Conservation (phyloP, 2,888 invertebrate species). For the Saturnia japonica region DNA sequence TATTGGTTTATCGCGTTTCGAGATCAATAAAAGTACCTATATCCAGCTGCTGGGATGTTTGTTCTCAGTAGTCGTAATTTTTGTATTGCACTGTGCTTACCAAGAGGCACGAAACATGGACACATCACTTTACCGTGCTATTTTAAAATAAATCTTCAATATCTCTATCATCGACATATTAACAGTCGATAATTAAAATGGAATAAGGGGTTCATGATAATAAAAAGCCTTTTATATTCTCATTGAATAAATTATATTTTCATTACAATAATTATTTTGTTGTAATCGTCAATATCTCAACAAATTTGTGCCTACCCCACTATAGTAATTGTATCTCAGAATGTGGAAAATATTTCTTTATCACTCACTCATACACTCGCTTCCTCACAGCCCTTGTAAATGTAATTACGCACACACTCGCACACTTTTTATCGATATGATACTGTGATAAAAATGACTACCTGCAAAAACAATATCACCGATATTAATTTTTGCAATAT, state of each 20-base stretch:
- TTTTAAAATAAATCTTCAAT: no score
- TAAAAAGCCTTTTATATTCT: conserved; percentile 35
- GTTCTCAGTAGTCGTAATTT: no score
- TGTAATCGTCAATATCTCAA: conserved; percentile 75
- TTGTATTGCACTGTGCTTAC: no score
- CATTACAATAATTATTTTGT: conserved; percentile 69
- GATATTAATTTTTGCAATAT: conserved; percentile 25
- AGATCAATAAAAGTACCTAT: no score
- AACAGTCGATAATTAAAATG: neutral
- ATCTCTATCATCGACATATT: no score
- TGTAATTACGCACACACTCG: conserved; percentile 17
- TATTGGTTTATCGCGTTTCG: no score
- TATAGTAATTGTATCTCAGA: conserved; percentile 25
- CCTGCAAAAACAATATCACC: conserved; percentile 23
- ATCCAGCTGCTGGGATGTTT: no score
- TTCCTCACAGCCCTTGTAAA: conserved; percentile 24
- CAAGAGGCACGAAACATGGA: no score
- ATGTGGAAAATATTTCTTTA: conserved; percentile 25
- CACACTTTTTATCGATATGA: conserved; percentile 21
- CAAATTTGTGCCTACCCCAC: conserved; percentile 68
- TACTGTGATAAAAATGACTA: conserved; percentile 29
- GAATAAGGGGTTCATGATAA: neutral
- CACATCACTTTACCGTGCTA: no score
- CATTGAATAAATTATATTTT: conserved; percentile 79
- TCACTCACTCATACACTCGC: conserved; percentile 22